A percentile compares a stretch with the other conserved stretches of the same genome.
Evolutionary conservation across 2,888 invertebrate genomes (phyloP).

Genomic region (Ectobius pallidus): DNA sequence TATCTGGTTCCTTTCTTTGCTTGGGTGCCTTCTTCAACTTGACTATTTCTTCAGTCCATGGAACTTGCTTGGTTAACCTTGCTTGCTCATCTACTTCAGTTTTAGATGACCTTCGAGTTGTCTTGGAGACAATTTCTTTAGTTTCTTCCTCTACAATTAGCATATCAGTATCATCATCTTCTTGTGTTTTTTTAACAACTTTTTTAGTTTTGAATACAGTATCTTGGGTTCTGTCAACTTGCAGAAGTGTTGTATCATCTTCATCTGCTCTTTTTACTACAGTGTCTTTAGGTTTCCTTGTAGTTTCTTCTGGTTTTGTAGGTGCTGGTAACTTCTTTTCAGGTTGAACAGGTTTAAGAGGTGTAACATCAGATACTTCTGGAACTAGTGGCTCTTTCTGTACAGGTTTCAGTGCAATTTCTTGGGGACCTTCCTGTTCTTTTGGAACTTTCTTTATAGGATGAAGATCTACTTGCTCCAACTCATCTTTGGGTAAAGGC

Average conservation of each 20-base stretch:
- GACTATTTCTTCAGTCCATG: constrained; percentile 37
- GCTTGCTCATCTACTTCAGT: constrained; percentile 35
- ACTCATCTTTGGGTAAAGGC: constrained; percentile 45
- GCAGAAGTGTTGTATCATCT: constrained; percentile 46
- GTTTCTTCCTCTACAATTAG: constrained; percentile 30
- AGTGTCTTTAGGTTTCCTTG: constrained; percentile 37
- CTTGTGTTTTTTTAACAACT: constrained; percentile 11
- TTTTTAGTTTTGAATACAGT: constrained; percentile 31
- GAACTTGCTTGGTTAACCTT: constrained; percentile 23
- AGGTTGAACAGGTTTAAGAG: background rate
- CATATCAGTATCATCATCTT: constrained; percentile 24
- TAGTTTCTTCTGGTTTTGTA: background rate
- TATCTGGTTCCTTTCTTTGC: constrained; percentile 53
- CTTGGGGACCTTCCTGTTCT: constrained; percentile 40
- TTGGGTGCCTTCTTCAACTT: constrained; percentile 53
- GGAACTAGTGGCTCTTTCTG: constrained; percentile 41
- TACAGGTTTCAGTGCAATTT: constrained; percentile 34
- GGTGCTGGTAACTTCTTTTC: constrained; percentile 38
- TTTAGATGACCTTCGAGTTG: constrained; percentile 31
- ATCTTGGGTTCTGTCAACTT: constrained; percentile 44
- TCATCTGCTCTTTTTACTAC: constrained; percentile 43
- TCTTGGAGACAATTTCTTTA: constrained; percentile 33
- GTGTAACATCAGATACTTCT: constrained; percentile 35
- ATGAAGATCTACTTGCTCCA: constrained; percentile 43
- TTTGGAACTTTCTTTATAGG: constrained; percentile 43